phyloP scores from a whole-genome alignment of 2,888 invertebrate species.

The Leptopilina drosophilae region DNA sequence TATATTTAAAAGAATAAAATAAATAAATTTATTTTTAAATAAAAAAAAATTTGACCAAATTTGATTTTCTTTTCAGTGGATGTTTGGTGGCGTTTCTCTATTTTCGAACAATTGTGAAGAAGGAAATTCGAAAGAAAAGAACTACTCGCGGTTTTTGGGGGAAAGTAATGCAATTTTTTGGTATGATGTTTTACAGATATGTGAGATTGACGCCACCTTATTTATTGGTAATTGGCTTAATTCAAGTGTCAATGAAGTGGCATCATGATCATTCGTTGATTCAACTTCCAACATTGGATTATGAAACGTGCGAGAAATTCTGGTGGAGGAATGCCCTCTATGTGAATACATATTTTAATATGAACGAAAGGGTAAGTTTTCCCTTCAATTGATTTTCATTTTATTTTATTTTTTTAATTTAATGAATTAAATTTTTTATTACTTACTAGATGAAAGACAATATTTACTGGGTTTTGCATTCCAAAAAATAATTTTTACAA shows the following conservation, averaged over 20 bases:
- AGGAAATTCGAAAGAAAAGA: constrained; percentile 75
- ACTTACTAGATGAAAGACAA: too few relatives aligned
- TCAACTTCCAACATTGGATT: constrained; percentile 84
- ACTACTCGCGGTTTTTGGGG: constrained; percentile 75
- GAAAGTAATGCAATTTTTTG: constrained; percentile 78
- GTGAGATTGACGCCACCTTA: constrained; percentile 88
- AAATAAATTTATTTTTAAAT: too few relatives aligned
- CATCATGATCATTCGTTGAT: constrained; percentile 86
- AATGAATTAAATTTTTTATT: too few relatives aligned
- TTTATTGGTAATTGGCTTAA: constrained; percentile 86
- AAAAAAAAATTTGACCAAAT: too few relatives aligned
- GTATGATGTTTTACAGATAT: constrained; percentile 76
- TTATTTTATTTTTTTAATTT: too few relatives aligned
- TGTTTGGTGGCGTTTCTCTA: constrained; percentile 86
- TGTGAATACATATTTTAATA: constrained; percentile 88
- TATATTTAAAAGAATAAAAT: too few relatives aligned
- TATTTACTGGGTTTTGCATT: too few relatives aligned
- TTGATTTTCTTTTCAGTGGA: constrained; percentile 78
- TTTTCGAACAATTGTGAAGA: constrained; percentile 82
- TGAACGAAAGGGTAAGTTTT: constrained; percentile 80
- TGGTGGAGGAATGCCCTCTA: constrained; percentile 93
- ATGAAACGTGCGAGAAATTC: constrained; percentile 85
- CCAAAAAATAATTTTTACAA: too few relatives aligned
- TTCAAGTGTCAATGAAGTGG: constrained; percentile 85
- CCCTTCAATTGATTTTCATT: constrained; percentile 12